Percentiles rank a stretch among this genome's conserved stretches.
phyloP scores from a whole-genome alignment of 64 coral and sea anemone genomes.

The Stylophora pistillata region DNA sequence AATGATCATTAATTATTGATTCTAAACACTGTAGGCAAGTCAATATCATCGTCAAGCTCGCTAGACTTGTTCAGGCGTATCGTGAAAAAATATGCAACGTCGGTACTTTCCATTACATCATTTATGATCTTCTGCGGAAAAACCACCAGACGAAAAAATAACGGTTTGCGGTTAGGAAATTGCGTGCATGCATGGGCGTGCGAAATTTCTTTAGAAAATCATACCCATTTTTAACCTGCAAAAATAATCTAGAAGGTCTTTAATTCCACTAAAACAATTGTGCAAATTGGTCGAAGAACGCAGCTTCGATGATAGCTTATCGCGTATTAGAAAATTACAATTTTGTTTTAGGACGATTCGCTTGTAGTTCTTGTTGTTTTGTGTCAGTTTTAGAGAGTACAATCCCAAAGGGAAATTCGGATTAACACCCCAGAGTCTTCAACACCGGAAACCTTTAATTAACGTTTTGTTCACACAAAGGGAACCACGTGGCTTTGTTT shows the following conservation, averaged over 20 bases:
- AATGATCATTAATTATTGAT: not conserved
- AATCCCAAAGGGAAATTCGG: not conserved
- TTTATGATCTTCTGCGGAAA: not conserved
- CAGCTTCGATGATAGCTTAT: no score
- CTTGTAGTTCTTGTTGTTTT: no score
- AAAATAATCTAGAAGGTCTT: no score
- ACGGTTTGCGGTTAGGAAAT: not conserved
- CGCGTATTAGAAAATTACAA: no score
- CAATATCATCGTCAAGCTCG: not conserved
- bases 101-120: not conserved
- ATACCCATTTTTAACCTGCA: not conserved
- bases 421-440: not conserved
- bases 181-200: not conserved
- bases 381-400: no score
- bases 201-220: not conserved
- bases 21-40: not conserved
- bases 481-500: not conserved
- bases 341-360: no score
- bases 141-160: not conserved
- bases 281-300: no score
- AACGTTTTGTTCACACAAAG: not conserved
- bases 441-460: not conserved
- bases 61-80: no score
- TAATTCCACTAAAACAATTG: no score
- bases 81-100: not conserved